Conservation (phyloP, 2,888 invertebrate genomes). For the Lithophane semibrunnea region DNA sequence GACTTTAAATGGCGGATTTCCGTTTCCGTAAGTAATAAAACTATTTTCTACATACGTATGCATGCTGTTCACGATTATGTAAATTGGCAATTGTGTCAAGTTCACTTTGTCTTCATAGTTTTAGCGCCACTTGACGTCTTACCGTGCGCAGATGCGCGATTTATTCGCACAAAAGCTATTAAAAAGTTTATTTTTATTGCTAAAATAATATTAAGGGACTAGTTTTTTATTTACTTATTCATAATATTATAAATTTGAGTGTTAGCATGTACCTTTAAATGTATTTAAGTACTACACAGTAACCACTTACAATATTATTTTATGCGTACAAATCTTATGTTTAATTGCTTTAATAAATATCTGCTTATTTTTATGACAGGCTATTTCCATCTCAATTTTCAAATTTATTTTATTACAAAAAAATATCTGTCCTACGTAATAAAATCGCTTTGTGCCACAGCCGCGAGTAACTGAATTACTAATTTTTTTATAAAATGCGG, state of each 20-base stretch:
- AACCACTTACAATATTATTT: not conserved
- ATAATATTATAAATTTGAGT: too few species aligned
- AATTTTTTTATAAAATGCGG: slow-evolving; percentile 10
- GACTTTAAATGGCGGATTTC: slow-evolving; percentile 62
- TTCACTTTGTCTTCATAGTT: slow-evolving; percentile 43
- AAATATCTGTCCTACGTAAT: not conserved
- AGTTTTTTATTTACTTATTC: too few species aligned
- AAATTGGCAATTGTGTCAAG: slow-evolving; percentile 42
- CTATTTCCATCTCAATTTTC: too few species aligned
- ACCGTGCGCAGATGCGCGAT: not conserved
- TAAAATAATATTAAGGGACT: too few species aligned
- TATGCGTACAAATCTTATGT: not conserved
- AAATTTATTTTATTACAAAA: too few species aligned
- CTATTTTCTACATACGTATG: slow-evolving; percentile 29
- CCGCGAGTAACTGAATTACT: not conserved
- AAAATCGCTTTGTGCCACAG: not conserved
- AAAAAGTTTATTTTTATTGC: too few species aligned
- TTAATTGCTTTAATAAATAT: not conserved
- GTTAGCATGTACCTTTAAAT: too few species aligned
- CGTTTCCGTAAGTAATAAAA: slow-evolving; percentile 67
- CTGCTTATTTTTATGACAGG: slow-evolving; percentile 7
- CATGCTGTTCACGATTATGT: slow-evolving; percentile 52
- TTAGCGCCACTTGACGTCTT: slow-evolving; percentile 45
- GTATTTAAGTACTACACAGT: too few species aligned
- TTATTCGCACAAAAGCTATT: not conserved